Evolutionary conservation across 2,113 vertebrate species (phyloP).

Genomic region (Antechinus stuartii): DNA sequence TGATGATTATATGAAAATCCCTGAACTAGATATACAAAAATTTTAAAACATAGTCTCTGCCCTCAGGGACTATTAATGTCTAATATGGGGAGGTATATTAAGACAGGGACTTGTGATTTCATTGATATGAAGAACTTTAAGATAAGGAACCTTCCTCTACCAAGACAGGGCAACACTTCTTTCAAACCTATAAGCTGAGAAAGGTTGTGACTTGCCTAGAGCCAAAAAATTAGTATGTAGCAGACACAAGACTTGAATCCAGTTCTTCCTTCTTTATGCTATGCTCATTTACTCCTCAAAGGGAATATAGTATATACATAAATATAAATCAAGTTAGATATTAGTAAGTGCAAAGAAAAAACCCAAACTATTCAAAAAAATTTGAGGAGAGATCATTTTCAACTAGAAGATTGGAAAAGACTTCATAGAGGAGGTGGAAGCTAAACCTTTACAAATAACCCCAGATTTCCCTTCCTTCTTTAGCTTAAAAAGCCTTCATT

Average conservation of each 20-base stretch:
- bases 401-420: not conserved
- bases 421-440: not conserved
- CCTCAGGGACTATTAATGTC: not conserved
- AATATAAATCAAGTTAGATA: not conserved
- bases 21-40: not conserved
- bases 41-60: not conserved
- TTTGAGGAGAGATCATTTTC: not conserved
- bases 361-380: not conserved
- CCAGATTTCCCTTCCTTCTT: not conserved
- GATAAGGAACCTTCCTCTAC: not conserved
- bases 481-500: not conserved
- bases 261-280: not conserved
- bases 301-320: not conserved
- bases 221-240: not conserved
- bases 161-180: not conserved
- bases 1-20: not conserved
- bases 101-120: not conserved
- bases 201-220: not conserved
- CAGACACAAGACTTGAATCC: not conserved
- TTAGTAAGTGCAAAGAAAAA: not conserved
- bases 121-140: not conserved
- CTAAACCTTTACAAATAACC: not conserved
- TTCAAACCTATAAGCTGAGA: not conserved
- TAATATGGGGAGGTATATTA: not conserved
- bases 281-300: not conserved